Conservation (phyloP, 2,797 vertebrate species). For the Tachyglossus aculeatus region DNA sequence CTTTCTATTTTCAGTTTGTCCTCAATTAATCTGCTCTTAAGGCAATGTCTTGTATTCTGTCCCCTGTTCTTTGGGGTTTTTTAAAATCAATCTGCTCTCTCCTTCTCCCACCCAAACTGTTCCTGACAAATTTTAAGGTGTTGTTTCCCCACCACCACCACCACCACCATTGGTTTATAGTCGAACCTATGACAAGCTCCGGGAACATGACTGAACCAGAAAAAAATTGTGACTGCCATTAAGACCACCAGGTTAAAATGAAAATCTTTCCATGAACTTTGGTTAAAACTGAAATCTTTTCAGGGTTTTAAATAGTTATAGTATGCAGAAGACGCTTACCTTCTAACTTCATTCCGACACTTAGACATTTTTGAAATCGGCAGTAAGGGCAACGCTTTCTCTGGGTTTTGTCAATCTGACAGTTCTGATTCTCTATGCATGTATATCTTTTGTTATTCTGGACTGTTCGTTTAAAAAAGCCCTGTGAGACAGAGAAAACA, state of each 20-base stretch:
- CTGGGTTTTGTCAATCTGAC: conserved; percentile 99
- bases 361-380: conserved; percentile 98
- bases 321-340: conserved; percentile 77
- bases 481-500: conserved; percentile 81
- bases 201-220: neutral
- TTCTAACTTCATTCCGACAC: conserved; percentile 98
- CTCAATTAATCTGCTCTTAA: neutral
- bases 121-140: neutral
- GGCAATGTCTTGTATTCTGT: neutral
- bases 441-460: conserved; percentile 99
- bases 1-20: neutral
- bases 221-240: neutral
- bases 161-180: conserved; percentile 1
- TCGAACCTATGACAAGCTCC: neutral
- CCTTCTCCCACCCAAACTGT: neutral
- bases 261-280: neutral
- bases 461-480: conserved; percentile 99
- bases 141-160: neutral
- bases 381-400: conserved; percentile 98
- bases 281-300: neutral
- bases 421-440: conserved; percentile 99
- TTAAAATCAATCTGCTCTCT: neutral
- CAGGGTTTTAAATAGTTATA: neutral
- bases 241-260: neutral
- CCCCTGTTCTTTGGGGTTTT: neutral